A percentile compares a stretch with the other conserved stretches of the same genome.
Conservation (phyloP, 1,140 invertebrate genomes). For the Archivesica marissinica region DNA sequence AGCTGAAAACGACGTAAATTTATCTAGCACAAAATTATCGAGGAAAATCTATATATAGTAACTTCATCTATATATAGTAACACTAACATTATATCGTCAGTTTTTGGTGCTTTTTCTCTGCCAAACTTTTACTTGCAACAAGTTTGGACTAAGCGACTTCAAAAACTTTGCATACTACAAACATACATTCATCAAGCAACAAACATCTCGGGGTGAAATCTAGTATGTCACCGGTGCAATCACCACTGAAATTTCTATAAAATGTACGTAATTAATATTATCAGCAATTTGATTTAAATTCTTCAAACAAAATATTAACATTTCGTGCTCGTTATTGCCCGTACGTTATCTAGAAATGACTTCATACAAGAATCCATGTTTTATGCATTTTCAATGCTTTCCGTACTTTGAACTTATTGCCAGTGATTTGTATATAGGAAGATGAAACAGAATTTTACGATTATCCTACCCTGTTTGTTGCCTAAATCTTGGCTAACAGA, state of each 20-base stretch:
- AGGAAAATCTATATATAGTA: no score
- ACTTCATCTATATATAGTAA: no score
- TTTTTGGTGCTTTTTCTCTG: not conserved
- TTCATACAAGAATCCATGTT: not conserved
- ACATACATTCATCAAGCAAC: no score
- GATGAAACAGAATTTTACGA: no score
- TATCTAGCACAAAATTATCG: no score
- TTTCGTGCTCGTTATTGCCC: not conserved
- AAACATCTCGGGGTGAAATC: no score
- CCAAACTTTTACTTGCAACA: not conserved
- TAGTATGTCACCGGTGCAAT: no score
- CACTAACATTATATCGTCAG: no score
- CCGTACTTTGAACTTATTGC: slow-evolving; percentile 4
- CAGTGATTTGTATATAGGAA: not conserved
- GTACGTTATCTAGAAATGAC: not conserved
- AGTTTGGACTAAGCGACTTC: not conserved
- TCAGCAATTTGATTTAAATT: not conserved
- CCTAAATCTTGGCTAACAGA: no score
- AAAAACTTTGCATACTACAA: not conserved
- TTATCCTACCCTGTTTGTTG: no score
- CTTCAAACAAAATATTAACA: not conserved
- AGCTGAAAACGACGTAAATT: no score
- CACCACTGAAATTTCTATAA: not conserved
- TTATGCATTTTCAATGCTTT: not conserved
- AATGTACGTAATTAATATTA: not conserved